These are phyloP conservation scores for Serranochromis macrocephalus DNA, from an alignment of 2,113 vertebrate genomes.

Conservation along the genomic window DNA sequence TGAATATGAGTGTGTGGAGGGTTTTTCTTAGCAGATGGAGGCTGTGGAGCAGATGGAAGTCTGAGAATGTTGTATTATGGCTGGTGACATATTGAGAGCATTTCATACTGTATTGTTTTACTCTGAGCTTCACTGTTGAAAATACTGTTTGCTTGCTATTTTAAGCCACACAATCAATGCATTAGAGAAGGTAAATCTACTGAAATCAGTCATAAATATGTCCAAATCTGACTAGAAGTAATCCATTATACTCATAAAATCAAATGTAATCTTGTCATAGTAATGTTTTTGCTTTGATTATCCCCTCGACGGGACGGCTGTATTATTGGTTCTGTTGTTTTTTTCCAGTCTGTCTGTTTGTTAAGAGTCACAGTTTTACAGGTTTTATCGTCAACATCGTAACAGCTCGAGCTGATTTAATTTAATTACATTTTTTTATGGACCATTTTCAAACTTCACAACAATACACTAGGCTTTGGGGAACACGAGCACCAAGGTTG, in stretches of 20 bases:
- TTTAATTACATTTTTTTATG: not conserved
- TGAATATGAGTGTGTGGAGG: not conserved
- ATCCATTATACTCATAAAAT: not conserved
- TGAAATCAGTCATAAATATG: not conserved
- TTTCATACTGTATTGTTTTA: not conserved
- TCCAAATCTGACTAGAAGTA: not conserved
- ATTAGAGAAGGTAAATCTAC: not conserved
- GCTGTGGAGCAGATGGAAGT: not conserved
- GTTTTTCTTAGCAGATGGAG: not conserved
- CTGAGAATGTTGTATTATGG: not conserved
- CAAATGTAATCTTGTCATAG: not conserved
- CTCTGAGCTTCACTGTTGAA: not conserved
- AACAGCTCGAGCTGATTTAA: not conserved
- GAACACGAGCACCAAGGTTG: not conserved
- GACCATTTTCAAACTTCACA: not conserved
- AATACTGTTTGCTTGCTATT: not conserved
- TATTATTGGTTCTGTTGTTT: not conserved
- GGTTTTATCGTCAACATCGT: rapidly evolving
- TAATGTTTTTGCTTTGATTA: not conserved
- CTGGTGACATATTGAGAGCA: not conserved
- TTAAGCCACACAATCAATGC: not conserved
- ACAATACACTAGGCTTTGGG: not conserved
- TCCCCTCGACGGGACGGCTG: rapidly evolving
- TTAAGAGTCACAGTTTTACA: not conserved
- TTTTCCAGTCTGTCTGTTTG: not conserved